These are phyloP conservation scores for Muscicapa comitata DNA, from an alignment of 2,797 vertebrate genomes.

Conservation along the genomic window DNA sequence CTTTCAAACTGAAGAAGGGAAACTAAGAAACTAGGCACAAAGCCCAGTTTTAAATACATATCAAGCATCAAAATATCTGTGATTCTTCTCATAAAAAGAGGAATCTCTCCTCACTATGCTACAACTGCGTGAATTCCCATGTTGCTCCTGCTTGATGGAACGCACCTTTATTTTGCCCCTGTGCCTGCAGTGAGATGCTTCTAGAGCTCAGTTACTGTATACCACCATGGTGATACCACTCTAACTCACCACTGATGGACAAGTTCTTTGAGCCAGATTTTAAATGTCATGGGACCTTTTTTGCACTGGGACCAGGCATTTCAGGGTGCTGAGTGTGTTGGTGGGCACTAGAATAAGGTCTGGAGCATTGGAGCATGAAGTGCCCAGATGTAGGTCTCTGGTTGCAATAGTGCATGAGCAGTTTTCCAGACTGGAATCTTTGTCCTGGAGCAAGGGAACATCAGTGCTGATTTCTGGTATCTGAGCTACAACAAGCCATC, in stretches of 20 bases:
- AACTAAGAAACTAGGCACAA: not conserved
- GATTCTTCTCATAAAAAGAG: not conserved
- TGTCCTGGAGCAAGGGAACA: rapidly evolving
- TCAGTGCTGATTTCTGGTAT: not conserved
- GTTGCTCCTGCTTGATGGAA: not conserved
- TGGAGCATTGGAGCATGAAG: not conserved
- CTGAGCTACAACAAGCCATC: not conserved
- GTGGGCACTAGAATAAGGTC: not conserved
- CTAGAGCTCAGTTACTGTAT: not conserved
- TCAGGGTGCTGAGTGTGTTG: not conserved
- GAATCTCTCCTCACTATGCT: not conserved
- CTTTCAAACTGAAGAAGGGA: not conserved
- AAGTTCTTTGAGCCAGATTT: not conserved
- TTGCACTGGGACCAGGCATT: not conserved
- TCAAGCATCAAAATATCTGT: not conserved
- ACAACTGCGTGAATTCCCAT: not conserved
- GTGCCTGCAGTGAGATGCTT: not conserved
- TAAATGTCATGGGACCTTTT: not conserved
- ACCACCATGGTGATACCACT: rapidly evolving
- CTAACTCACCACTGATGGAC: not conserved
- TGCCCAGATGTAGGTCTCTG: not conserved
- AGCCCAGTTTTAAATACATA: not conserved
- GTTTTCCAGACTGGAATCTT: not conserved
- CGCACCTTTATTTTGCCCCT: not conserved
- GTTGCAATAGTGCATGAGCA: not conserved